phyloP scores from a whole-genome alignment of 37 sponge, comb jelly and placozoan species.

The Axinella damicornis region DNA sequence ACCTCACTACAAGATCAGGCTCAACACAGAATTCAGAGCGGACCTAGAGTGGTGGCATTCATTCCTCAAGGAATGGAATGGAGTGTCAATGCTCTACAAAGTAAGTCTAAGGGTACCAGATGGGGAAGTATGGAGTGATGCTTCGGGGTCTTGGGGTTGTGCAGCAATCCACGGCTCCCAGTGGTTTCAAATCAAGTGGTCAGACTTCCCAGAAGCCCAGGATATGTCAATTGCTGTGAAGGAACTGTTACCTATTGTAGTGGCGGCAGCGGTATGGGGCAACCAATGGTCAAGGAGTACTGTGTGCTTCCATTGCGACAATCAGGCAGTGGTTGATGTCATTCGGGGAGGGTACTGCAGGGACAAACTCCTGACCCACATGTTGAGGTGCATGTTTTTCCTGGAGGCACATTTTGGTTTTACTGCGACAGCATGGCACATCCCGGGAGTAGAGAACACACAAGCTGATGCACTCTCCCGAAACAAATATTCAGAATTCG shows the following conservation, averaged over 20 bases:
- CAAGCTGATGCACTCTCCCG: constrained; percentile 29
- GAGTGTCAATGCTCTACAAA: neutral
- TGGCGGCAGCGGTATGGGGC: constrained; percentile 57
- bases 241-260: constrained; percentile 54
- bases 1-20: constrained; percentile 29
- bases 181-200: constrained; percentile 62
- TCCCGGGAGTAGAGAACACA: neutral
- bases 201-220: neutral
- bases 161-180: constrained; percentile 4
- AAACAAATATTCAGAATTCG: neutral
- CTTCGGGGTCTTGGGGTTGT: constrained; percentile 68
- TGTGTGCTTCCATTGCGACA: constrained; percentile 1
- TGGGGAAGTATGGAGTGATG: constrained; percentile 3
- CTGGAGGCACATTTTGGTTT: constrained; percentile 11
- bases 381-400: constrained; percentile 23
- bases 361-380: constrained; percentile 6
- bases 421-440: neutral
- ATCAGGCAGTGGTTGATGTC: constrained; percentile 18
- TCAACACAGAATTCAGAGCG: constrained; percentile 43
- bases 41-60: constrained; percentile 62
- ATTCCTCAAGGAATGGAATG: constrained; percentile 52
- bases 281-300: neutral
- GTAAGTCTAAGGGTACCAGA: neutral
- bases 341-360: neutral
- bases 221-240: constrained; percentile 34